Conservation (phyloP, 2,888 invertebrate genomes). For the Diarsia rubi region DNA sequence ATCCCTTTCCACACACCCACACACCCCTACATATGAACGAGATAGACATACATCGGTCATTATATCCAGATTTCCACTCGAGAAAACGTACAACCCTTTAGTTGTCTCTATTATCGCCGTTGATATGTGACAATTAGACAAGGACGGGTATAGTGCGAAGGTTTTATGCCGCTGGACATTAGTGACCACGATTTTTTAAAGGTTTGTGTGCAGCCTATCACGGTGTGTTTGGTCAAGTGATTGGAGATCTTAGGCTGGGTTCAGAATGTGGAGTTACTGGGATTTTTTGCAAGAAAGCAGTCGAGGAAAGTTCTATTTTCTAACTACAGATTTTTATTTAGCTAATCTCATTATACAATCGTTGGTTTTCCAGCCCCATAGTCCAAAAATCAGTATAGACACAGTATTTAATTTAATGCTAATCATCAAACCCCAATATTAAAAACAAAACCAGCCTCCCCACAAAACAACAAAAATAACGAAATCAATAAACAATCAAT, state of each 20-base stretch:
- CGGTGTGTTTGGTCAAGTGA: constrained; percentile 80
- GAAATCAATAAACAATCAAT: constrained; percentile 79
- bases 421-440: constrained; percentile 9
- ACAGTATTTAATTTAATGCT: not conserved
- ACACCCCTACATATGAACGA: constrained; percentile 87
- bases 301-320: not conserved
- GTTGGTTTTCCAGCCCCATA: too few relatives aligned
- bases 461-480: constrained; percentile 65
- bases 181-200: constrained; percentile 84
- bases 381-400: not conserved
- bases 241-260: constrained; percentile 65
- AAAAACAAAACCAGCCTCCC: constrained; percentile 23
- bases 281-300: not conserved
- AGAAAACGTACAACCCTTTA: constrained; percentile 88
- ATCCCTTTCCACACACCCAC: constrained; percentile 86
- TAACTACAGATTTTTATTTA: not conserved
- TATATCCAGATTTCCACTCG: constrained; percentile 82
- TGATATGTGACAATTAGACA: constrained; percentile 77
- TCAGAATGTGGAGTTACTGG: constrained; percentile 40
- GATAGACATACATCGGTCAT: constrained; percentile 85
- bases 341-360: not conserved
- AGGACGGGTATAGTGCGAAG: constrained; percentile 76
- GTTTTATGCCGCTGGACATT: constrained; percentile 81
- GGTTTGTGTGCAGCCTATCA: constrained; percentile 81
- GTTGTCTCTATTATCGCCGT: constrained; percentile 85